phyloP scores from a whole-genome alignment of 2,113 vertebrate genomes.

The Pterocles burchelli region DNA sequence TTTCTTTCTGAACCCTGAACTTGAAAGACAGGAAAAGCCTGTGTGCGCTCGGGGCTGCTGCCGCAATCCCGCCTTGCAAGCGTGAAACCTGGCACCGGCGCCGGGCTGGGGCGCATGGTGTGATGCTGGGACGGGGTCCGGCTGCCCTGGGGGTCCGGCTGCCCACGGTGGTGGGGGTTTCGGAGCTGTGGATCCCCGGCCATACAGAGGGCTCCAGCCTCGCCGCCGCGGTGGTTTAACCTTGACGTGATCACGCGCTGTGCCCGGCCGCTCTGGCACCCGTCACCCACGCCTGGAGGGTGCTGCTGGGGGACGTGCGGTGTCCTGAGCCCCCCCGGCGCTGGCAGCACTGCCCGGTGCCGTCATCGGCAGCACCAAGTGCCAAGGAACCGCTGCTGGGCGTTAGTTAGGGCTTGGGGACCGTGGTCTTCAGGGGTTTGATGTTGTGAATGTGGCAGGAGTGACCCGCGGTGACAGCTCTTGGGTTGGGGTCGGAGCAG shows the following conservation, averaged over 20 bases:
- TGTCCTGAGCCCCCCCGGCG: neutral
- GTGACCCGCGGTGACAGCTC: neutral
- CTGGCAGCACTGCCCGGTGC: accelerated
- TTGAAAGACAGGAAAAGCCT: constrained; percentile 69
- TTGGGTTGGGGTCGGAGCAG: accelerated
- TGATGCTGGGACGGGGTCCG: neutral
- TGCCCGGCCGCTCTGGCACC: neutral
- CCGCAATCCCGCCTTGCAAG: neutral
- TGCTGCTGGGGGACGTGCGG: neutral
- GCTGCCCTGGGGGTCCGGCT: too few species aligned
- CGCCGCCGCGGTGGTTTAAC: accelerated
- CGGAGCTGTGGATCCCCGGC: accelerated
- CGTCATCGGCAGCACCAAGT: accelerated
- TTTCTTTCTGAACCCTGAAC: constrained; percentile 48
- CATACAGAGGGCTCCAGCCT: accelerated
- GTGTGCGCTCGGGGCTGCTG: constrained; percentile 44
- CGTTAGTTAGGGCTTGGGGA: neutral
- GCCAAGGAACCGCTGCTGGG: accelerated
- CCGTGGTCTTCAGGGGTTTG: accelerated
- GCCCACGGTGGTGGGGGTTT: neutral
- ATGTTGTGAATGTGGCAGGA: neutral
- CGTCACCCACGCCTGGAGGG: accelerated
- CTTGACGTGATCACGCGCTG: neutral
- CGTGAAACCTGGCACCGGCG: constrained; percentile 8
- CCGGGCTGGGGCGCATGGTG: neutral